Evolutionary conservation across 1,140 invertebrate genomes (phyloP).

Genomic region (Trichonephila inaurata): DNA sequence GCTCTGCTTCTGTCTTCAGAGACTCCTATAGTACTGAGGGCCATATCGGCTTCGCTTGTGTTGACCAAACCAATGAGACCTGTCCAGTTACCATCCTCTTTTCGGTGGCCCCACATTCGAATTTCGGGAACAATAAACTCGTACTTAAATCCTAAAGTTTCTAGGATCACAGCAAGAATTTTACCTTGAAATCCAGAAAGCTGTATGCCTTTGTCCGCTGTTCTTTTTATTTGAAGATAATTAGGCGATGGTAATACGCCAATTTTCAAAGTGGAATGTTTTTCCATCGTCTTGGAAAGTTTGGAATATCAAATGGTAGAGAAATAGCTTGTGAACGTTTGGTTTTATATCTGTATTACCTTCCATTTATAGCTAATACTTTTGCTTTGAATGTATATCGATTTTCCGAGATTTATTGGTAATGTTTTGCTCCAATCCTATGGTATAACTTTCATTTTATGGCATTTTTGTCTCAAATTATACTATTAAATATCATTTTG

Average conservation of each 20-base stretch:
- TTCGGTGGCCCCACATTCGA: not conserved
- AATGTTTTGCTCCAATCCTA: no score
- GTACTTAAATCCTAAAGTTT: not conserved
- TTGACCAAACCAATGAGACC: slow-evolving; percentile 23
- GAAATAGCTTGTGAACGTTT: no score
- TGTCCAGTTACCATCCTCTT: slow-evolving; percentile 7
- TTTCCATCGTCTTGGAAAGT: not conserved
- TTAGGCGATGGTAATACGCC: not conserved
- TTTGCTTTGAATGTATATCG: no score
- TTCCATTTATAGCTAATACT: no score
- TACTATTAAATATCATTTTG: no score
- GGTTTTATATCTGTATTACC: no score
- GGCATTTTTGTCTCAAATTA: no score
- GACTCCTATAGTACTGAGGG: not conserved
- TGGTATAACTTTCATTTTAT: no score
- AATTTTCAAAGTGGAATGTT: not conserved
- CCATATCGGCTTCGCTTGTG: slow-evolving; percentile 6
- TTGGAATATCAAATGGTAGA: not conserved
- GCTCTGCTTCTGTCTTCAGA: not conserved
- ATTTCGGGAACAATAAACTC: not conserved
- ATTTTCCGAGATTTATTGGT: no score
- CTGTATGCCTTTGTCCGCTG: not conserved
- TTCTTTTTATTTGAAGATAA: not conserved
- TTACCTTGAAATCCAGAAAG: slow-evolving; percentile 20
- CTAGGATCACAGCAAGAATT: not conserved